Conservation (phyloP, 2,113 vertebrate genomes). For the Neogobius melanostomus region DNA sequence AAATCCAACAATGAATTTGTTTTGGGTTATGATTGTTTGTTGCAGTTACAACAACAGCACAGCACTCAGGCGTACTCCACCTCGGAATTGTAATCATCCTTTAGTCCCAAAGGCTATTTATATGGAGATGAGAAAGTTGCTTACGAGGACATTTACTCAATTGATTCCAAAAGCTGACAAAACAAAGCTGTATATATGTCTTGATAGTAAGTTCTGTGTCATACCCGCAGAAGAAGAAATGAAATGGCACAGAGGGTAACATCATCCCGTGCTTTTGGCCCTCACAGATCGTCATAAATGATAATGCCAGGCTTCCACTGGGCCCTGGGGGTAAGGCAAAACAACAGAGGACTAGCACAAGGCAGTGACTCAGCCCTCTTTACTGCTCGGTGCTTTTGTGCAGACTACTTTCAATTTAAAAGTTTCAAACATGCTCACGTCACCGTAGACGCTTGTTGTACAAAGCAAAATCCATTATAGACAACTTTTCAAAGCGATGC, state of each 20-base stretch:
- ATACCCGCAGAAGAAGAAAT: slow-evolving; percentile 8
- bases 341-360: slow-evolving; percentile 24
- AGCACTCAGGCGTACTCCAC: slow-evolving; percentile 14
- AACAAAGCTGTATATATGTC: neutral
- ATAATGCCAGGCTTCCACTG: slow-evolving; percentile 46
- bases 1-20: slow-evolving; percentile 3
- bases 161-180: neutral
- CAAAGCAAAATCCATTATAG: neutral
- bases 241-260: slow-evolving; percentile 2
- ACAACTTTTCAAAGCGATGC: no score
- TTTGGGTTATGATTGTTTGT: slow-evolving; percentile 10
- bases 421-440: neutral
- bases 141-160: neutral
- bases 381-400: slow-evolving; percentile 20
- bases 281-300: slow-evolving; percentile 48
- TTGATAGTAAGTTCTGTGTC: neutral
- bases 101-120: slow-evolving; percentile 45
- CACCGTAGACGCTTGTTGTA: neutral
- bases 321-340: slow-evolving; percentile 22
- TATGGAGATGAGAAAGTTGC: slow-evolving; percentile 53
- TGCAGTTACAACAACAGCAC: slow-evolving; percentile 28
- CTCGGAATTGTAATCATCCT: slow-evolving; percentile 32
- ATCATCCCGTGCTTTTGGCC: slow-evolving; percentile 34
- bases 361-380: slow-evolving; percentile 32
- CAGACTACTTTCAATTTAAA: neutral